These are phyloP conservation scores for Lamellibrachia satsuma DNA, from an alignment of 2,888 invertebrate genomes.

Conservation along the genomic window DNA sequence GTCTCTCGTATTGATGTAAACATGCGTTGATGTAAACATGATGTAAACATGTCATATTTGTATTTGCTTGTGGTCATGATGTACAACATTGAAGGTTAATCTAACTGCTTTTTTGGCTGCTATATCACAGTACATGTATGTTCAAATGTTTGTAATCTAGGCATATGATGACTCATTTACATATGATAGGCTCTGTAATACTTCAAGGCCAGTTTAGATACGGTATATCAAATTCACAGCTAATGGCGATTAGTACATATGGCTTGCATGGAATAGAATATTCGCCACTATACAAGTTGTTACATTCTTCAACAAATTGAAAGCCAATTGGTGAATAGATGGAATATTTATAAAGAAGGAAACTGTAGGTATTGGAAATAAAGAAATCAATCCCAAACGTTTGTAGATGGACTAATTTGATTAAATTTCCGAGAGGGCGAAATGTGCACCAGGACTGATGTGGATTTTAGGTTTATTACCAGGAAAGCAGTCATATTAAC, in stretches of 20 bases:
- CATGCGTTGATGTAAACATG: neutral
- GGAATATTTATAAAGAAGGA: neutral
- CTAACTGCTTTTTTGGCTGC: constrained; percentile 1
- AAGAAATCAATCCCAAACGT: neutral
- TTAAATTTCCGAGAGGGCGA: too few species aligned
- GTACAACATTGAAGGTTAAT: neutral
- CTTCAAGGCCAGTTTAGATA: neutral
- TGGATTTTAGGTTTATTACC: neutral
- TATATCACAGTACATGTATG: neutral
- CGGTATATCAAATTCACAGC: neutral
- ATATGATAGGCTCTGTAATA: neutral
- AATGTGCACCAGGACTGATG: neutral
- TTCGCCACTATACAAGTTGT: neutral
- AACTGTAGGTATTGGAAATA: neutral
- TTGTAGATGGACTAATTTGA: too few species aligned
- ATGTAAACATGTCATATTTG: neutral
- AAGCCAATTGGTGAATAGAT: neutral
- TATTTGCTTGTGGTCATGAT: neutral
- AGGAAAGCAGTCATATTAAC: neutral
- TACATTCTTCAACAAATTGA: neutral
- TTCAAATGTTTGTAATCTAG: neutral
- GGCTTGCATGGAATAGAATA: neutral
- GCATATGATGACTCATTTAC: neutral
- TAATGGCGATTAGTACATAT: neutral
- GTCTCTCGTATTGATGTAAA: neutral